Evolutionary conservation across 2,113 vertebrate genomes (phyloP).

Genomic region (Manacus vitellinus): DNA sequence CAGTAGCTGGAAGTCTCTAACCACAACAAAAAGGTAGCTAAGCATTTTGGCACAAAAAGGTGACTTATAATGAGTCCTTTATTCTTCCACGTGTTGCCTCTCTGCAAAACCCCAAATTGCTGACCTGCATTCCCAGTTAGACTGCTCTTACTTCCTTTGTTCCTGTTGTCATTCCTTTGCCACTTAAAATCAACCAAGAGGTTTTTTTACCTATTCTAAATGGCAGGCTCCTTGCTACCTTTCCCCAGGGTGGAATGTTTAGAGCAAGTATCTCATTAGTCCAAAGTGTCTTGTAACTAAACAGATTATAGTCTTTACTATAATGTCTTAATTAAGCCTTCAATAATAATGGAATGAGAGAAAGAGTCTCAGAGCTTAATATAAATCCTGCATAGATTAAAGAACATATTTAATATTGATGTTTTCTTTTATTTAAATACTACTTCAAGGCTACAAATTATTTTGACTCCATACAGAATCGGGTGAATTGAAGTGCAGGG

Average conservation of each 20-base stretch:
- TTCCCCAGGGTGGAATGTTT: background rate
- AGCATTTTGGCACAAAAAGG: slow-evolving; percentile 43
- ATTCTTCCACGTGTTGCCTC: background rate
- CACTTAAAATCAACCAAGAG: background rate
- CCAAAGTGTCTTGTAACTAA: background rate
- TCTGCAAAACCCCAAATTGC: background rate
- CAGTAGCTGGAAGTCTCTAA: background rate
- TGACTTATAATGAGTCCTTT: background rate
- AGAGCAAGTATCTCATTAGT: background rate
- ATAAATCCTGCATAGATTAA: background rate
- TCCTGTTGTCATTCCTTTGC: background rate
- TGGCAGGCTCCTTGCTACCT: background rate
- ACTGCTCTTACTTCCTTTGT: background rate
- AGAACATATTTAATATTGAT: background rate
- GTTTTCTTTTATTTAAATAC: background rate
- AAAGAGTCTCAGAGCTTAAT: background rate
- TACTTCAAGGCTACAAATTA: background rate
- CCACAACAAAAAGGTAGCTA: slow-evolving; percentile 27
- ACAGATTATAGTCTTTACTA: background rate
- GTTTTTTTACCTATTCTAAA: background rate
- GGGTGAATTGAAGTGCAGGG: background rate
- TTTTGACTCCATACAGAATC: background rate
- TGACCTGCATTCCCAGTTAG: background rate
- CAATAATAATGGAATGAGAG: background rate
- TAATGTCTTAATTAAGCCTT: background rate